Evolutionary conservation across 2,797 vertebrate genomes (phyloP), one percentile per base, ranked within the genome.

Genomic region (Characodon lateralis): DNA sequence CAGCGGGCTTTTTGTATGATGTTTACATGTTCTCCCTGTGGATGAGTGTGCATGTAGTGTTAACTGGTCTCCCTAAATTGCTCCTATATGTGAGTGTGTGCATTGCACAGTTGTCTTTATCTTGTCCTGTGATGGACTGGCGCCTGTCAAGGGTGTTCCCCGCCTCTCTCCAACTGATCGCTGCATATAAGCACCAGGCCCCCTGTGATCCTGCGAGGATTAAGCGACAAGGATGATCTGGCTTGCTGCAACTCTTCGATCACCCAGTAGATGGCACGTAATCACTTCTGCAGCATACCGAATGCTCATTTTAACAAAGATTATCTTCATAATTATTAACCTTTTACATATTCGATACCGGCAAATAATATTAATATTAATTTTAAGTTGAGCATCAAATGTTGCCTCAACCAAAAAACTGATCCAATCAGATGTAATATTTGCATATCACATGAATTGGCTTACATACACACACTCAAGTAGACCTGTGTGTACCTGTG

Each of bases 231-330:
- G 43, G 43, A 7, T 46, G 43, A 46, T 46, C 43, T 39, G 18
- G 3, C 9, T 31, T 22, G 50, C 22, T 75, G 81, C 81, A 74
- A 2, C 83, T 5, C 70, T 39, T 0, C 6, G 41, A 10, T 28
- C 71, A 55, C 77, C 92, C 91, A 90, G 82, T 83, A 59, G 89
- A 10, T 89, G 90, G 87, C 88, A 76, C 70, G 83, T 73, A 84
- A 83, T 78, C 59, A 59, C 84, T 73, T 81, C 75, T 71, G 26
- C 69, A 77, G 20, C 81, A 79, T 18, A 74, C 43, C 68, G 24
- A 50, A 58, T 35, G 18, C 7, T 41, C 28, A 2, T 39, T 73
- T 31, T 20, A 13, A 58, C 35, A 31, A 39, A 35, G 20, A 59
- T 69, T 51, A 2, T 63, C 50, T 77, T 77, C 46, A 61, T 51